Evolutionary conservation across 2,797 vertebrate species (phyloP).

Genomic region (Phrynocephalus forsythii): DNA sequence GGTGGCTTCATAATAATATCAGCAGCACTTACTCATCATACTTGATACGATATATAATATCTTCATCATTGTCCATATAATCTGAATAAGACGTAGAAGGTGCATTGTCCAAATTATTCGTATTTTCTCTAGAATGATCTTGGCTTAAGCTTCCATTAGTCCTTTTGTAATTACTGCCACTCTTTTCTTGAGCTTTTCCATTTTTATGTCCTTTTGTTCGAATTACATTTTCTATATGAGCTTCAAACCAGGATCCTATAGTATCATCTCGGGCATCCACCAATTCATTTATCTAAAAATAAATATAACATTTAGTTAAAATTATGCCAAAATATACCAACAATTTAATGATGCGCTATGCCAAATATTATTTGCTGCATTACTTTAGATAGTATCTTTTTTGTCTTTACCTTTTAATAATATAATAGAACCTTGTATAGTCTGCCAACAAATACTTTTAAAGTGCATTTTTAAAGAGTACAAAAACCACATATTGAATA

Average conservation of each 20-base stretch:
- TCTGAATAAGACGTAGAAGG: constrained; percentile 93
- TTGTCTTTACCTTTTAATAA: background rate
- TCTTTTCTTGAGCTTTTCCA: constrained; percentile 86
- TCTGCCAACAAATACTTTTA: background rate
- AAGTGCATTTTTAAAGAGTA: background rate
- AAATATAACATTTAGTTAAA: constrained; percentile 69
- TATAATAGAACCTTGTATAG: background rate
- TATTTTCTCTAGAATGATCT: constrained; percentile 87
- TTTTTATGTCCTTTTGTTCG: constrained; percentile 87
- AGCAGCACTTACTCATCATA: constrained; percentile 97
- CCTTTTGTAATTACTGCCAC: constrained; percentile 89
- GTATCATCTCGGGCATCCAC: constrained; percentile 96
- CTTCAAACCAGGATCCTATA: constrained; percentile 98
- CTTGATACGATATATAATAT: constrained; percentile 95
- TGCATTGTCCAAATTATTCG: constrained; percentile 85
- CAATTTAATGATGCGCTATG: background rate
- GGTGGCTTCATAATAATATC: constrained; percentile 76
- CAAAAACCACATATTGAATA: background rate
- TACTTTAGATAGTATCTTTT: background rate
- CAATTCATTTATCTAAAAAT: constrained; percentile 93
- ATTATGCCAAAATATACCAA: constrained; percentile 18
- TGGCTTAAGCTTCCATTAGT: constrained; percentile 90
- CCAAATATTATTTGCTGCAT: background rate
- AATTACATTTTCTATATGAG: constrained; percentile 91
- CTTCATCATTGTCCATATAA: constrained; percentile 85